Evolutionary conservation across 2,888 invertebrate species (phyloP), one percentile per base, ranked within the genome.

Genomic region (Drosophila monieri): DNA sequence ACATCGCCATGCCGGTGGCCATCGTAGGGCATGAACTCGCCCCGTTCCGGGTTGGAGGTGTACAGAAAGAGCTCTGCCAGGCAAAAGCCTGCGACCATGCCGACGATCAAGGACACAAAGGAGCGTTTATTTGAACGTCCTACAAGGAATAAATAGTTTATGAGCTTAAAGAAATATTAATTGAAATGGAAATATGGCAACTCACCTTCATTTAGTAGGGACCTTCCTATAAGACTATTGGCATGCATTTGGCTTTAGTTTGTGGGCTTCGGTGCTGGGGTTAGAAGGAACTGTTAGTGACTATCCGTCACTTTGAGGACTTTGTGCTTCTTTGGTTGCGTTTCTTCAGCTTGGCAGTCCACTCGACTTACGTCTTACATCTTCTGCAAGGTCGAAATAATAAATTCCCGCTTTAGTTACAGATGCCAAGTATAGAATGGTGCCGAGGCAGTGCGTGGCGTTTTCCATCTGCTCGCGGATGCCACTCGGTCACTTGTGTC

Each of bases 41-140:
- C 77, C 18, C 86, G 88, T 44, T 85, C 88, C 47, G 81, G 76
- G 23, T 89, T 83, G 32, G 90, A 88, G 18, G 89, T 89, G 30
- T 89, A 78, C 6, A 91, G 78, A 52, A 91, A 91, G 0, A 91
- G 77, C 68, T 91, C 90, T 8, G 92, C 91, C 61, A 92, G 83
- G 49, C 90, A 91, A 70, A 92, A 92, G 23, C 92, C 92, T 43
- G 90, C 88, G 6, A 91, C 78, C 8, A 92, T 77, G 18, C 92
- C 92, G 52, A 92, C 85, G 43, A 91, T 90, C 12, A 92, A 78
- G 12, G 90, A 90, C 57, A 90, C 76, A 30, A 92, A 70, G 2
- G 91, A 90, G 35, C 91, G 90, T 44, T 90, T 90, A 73, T 90
- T 90, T 18, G 91, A 86, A 21, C 92, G 92, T 71, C 92, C 94